A percentile compares a stretch with the other conserved stretches of the same genome.
Conservation (phyloP, 2,888 invertebrate genomes). For the Agrotis puta region DNA sequence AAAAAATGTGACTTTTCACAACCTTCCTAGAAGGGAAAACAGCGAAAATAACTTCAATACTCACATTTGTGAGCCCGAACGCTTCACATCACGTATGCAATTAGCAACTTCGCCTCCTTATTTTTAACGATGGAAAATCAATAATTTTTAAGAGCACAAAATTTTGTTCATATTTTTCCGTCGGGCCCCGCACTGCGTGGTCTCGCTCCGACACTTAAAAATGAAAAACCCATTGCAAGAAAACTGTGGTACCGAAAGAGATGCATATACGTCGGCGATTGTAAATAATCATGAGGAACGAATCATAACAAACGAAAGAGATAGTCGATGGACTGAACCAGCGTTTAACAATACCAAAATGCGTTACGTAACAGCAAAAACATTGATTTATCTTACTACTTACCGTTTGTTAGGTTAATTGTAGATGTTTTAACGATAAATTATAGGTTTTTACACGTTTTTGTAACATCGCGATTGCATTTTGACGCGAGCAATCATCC, state of each 20-base stretch:
- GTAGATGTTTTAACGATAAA: slow-evolving; percentile 63
- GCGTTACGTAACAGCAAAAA: slow-evolving; percentile 75
- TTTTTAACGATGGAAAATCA: slow-evolving; percentile 89
- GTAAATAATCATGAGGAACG: slow-evolving; percentile 88
- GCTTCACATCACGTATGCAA: slow-evolving; percentile 83
- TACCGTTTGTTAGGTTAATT: slow-evolving; percentile 69
- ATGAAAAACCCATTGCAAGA: slow-evolving; percentile 89
- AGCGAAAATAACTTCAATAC: slow-evolving; percentile 80
- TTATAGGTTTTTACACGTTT: slow-evolving; percentile 70
- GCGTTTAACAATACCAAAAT: slow-evolving; percentile 79
- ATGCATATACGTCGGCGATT: slow-evolving; percentile 84
- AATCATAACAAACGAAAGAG: slow-evolving; percentile 89
- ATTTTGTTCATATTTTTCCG: slow-evolving; percentile 89
- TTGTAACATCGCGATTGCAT: slow-evolving; percentile 81
- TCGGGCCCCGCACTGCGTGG: slow-evolving; percentile 78
- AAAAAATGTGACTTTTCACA: slow-evolving; percentile 87
- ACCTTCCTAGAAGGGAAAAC: slow-evolving; percentile 81
- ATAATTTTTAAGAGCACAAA: slow-evolving; percentile 89
- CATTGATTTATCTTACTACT: slow-evolving; percentile 63
- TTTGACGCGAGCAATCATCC: slow-evolving; percentile 81
- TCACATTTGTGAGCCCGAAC: slow-evolving; percentile 77
- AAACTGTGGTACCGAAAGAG: slow-evolving; percentile 85
- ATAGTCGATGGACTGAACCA: slow-evolving; percentile 76
- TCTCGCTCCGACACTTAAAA: slow-evolving; percentile 87
- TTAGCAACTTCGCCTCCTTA: slow-evolving; percentile 75